Evolutionary conservation across 64 coral and sea anemone species (phyloP), one percentile per base, ranked within the genome.

Genomic region (Acropora yongei): DNA sequence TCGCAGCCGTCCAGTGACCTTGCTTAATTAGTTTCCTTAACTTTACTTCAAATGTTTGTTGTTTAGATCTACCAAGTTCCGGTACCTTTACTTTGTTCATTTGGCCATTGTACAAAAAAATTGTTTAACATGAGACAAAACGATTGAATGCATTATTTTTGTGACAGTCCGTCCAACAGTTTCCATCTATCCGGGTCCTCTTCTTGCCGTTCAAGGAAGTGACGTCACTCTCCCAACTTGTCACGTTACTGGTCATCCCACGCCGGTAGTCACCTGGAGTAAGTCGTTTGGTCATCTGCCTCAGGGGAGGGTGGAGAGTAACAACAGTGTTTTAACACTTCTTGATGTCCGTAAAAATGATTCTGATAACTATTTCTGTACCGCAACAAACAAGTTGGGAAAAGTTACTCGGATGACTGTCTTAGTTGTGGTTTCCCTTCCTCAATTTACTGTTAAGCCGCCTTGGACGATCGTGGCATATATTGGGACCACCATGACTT

Each of bases 211-310:
- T 17, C 63, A 71, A 30, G 87, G 72, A 30, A 50, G 66, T 41
- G 58, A 91, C 16, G 53, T 78, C 46, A 74, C 68, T 68, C 50
- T 95, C 10, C 89, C 89, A 2, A 41, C n/a, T 16, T 95, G 88
- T 87, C 60, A 90, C 81, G 93, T 90, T 44, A 86, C 40, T 17
- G 93, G 93, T 17, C 45, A 95, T 57, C 93, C 93, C 6, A 41
- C 44, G 39, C 93, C 93, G 48, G 67, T 69, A 3, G 41, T 95
- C 60, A 90, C 81, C 0, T 95, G 93, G 93, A 86, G 80, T 3
- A 87, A 87, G 68, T 87, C 82, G 3, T 82, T 65, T 48, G 88
- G 80, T 14, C 75, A 86, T 16, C 19, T 90, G n/a, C 72, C 93
- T 1, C 47, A 85, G 11, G 51, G n/a, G 42, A 82, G 69, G 44